phyloP scores from a whole-genome alignment of 1,140 invertebrate species.

The Platorchestia sp. region DNA sequence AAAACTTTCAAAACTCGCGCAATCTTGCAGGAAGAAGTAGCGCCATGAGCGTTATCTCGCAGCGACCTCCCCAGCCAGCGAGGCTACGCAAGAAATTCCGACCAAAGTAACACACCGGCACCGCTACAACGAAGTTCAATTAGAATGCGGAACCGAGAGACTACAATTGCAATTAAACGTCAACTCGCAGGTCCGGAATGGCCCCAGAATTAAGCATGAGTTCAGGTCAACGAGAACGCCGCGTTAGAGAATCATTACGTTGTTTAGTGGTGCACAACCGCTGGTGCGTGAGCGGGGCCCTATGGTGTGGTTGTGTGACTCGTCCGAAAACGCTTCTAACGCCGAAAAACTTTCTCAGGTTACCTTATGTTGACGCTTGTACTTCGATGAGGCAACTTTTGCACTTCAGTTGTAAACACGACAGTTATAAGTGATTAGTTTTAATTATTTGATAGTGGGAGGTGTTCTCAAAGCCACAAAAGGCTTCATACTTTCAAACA shows the following conservation, averaged over 20 bases:
- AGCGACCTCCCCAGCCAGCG: not conserved
- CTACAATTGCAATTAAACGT: not conserved
- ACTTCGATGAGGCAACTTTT: too few species aligned
- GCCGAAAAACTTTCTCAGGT: not conserved
- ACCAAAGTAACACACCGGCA: not conserved
- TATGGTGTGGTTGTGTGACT: not conserved
- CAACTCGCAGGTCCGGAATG: not conserved
- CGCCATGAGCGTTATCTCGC: not conserved
- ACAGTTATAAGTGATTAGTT: too few species aligned
- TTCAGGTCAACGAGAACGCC: not conserved
- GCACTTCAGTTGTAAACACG: not conserved
- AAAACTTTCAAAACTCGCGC: not conserved
- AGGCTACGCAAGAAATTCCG: not conserved
- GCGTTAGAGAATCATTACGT: not conserved
- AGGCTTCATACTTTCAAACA: too few species aligned
- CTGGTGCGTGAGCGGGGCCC: not conserved
- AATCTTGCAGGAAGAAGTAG: not conserved
- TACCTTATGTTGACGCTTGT: too few species aligned
- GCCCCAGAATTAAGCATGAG: not conserved
- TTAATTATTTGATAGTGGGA: too few species aligned
- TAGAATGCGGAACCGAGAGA: conserved; percentile 6
- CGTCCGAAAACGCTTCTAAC: not conserved
- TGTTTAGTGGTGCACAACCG: not conserved
- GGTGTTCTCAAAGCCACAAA: too few species aligned
- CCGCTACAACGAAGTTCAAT: not conserved